Percentiles rank a stretch among this genome's conserved stretches.
phyloP scores from a whole-genome alignment of 2,888 invertebrate genomes.

The Dynastes grantii region DNA sequence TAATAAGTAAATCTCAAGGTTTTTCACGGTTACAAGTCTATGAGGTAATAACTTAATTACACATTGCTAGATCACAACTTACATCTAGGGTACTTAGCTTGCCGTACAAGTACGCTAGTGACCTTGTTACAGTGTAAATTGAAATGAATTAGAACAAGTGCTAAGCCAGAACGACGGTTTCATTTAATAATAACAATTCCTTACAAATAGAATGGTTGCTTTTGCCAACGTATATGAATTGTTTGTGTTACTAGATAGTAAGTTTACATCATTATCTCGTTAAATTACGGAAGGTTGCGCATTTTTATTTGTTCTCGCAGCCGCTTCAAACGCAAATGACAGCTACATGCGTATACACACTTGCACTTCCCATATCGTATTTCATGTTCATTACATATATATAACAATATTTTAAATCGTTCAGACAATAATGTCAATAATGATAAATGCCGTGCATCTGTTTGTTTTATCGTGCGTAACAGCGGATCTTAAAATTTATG shows the following conservation, averaged over 20 bases:
- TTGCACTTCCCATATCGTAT: too few species aligned
- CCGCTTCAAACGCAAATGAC: too few species aligned
- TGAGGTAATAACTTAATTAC: background rate
- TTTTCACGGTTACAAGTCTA: background rate
- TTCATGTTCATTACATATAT: too few species aligned
- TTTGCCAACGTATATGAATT: conserved; percentile 30
- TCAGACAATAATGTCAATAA: background rate
- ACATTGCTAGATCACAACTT: background rate
- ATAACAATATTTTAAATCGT: too few species aligned
- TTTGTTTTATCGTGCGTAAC: conserved; percentile 3
- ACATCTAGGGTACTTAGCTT: background rate
- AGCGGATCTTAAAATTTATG: conserved; percentile 6
- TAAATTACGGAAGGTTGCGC: conserved; percentile 8
- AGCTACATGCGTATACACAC: too few species aligned
- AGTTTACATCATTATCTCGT: conserved; percentile 42
- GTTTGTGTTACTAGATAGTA: conserved; percentile 39
- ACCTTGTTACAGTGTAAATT: conserved; percentile 38
- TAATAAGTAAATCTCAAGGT: too few species aligned
- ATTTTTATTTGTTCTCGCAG: background rate
- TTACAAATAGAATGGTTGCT: conserved; percentile 18
- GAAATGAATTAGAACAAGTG: conserved; percentile 28
- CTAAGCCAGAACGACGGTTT: conserved; percentile 12
- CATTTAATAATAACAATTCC: conserved; percentile 33
- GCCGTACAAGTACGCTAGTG: background rate
- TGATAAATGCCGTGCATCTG: conserved; percentile 9